Evolutionary conservation across 2,888 invertebrate genomes (phyloP).

Genomic region (Flexamia atlantica): DNA sequence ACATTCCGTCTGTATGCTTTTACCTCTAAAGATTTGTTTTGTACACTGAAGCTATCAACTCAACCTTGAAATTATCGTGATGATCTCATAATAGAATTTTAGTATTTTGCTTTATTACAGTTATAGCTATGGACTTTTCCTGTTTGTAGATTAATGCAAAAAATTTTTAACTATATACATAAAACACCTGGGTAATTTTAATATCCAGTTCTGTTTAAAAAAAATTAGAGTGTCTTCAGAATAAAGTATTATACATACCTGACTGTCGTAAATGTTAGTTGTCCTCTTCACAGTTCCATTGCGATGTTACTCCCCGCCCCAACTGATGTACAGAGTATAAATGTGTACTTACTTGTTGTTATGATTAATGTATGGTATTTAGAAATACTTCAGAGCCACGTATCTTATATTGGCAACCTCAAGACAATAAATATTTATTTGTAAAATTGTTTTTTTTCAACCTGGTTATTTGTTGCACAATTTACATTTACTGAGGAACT

Average conservation of each 20-base stretch:
- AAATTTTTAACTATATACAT: neutral
- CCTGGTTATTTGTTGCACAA: too few species aligned
- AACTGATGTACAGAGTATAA: slow-evolving; percentile 6
- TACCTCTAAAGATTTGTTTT: neutral
- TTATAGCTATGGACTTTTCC: neutral
- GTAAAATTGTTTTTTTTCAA: slow-evolving; percentile 53
- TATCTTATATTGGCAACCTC: slow-evolving; percentile 56
- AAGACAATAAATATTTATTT: slow-evolving; percentile 69
- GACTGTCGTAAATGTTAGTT: neutral
- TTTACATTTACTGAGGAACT: too few species aligned
- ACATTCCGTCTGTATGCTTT: slow-evolving; percentile 8
- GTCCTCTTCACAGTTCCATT: neutral
- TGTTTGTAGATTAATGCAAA: neutral
- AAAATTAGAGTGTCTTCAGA: neutral
- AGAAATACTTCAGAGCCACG: slow-evolving; percentile 46
- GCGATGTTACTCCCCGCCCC: neutral
- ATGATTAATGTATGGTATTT: slow-evolving; percentile 44
- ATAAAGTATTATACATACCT: slow-evolving; percentile 9
- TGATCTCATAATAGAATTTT: slow-evolving; percentile 20
- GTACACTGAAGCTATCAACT: neutral
- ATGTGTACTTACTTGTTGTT: slow-evolving; percentile 36
- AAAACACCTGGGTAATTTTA: neutral
- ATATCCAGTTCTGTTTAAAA: neutral
- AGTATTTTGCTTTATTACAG: neutral
- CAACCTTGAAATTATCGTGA: neutral